These are phyloP conservation scores for Muscicapa adusta DNA, from an alignment of 2,113 vertebrate species.

Conservation along the genomic window DNA sequence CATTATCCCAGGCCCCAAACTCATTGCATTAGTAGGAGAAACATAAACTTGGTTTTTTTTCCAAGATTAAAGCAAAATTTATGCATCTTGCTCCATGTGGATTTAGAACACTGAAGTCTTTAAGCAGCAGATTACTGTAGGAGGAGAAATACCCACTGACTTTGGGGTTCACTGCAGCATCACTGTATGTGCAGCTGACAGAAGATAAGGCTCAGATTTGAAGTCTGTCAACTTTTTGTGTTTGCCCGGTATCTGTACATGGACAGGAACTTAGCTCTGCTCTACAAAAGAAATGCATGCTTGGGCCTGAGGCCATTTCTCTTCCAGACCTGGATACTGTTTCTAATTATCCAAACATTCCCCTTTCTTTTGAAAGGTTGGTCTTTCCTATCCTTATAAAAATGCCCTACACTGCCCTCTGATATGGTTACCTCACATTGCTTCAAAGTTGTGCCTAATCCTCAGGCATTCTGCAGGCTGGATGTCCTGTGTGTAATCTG, in stretches of 20 bases:
- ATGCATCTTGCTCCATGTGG: not conserved
- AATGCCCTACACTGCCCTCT: not conserved
- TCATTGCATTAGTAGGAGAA: not conserved
- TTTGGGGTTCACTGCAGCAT: not conserved
- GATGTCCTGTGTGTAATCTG: no score
- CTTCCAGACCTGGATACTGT: not conserved
- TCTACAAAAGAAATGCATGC: not conserved
- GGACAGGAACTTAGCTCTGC: not conserved
- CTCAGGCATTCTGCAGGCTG: not conserved
- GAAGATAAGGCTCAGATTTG: not conserved
- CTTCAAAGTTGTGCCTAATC: not conserved
- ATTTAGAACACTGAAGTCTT: not conserved
- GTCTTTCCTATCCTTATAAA: not conserved
- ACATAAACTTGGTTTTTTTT: not conserved
- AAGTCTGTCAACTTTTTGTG: not conserved
- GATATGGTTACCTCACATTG: accelerated
- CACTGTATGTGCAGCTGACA: not conserved
- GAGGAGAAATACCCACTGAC: no score
- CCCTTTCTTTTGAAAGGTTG: not conserved
- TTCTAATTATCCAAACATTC: not conserved
- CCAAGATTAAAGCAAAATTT: not conserved
- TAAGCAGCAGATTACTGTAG: not conserved
- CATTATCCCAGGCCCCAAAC: not conserved
- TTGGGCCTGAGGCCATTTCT: not conserved
- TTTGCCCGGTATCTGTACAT: not conserved